These are phyloP conservation scores for Scomberomorus guttatus DNA, from an alignment of 2,797 vertebrate genomes.

Conservation along the genomic window DNA sequence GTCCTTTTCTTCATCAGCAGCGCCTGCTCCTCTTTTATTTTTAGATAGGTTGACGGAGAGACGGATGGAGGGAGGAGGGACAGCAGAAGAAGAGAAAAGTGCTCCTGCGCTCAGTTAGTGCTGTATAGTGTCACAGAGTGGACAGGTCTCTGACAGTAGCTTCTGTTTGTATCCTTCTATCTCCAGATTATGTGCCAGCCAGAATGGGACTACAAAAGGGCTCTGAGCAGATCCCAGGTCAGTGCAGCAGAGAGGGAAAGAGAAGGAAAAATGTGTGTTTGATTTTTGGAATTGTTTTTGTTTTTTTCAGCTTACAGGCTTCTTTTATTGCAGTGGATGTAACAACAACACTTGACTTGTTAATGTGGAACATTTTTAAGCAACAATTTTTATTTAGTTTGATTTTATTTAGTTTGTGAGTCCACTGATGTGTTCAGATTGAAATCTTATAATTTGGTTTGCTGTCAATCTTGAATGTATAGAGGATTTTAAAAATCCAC, in stretches of 20 bases:
- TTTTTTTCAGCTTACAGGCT: neutral
- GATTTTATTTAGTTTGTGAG: constrained; percentile 10
- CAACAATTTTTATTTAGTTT: neutral
- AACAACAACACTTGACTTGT: neutral
- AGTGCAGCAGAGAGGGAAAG: constrained; percentile 56
- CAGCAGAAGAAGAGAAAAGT: constrained; percentile 38
- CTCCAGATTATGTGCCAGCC: constrained; percentile 89
- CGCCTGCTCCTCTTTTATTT: constrained; percentile 69
- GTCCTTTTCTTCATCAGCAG: constrained; percentile 58
- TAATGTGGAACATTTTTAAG: constrained; percentile 1
- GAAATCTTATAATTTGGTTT: neutral
- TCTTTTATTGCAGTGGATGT: neutral
- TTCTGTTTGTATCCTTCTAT: constrained; percentile 67
- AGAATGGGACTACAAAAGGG: constrained; percentile 92
- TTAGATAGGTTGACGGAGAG: constrained; percentile 56
- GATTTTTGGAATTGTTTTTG: neutral
- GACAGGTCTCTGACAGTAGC: constrained; percentile 44
- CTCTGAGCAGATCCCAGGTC: constrained; percentile 90
- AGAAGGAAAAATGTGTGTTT: constrained; percentile 14
- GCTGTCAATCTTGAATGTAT: no score
- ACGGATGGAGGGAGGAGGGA: constrained; percentile 36
- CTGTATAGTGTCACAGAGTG: constrained; percentile 4
- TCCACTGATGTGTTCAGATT: neutral
- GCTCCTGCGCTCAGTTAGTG: constrained; percentile 15
- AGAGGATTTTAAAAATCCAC: no score